These are phyloP conservation scores for Noctua fimbriata DNA, from an alignment of 2,888 invertebrate species.

Conservation along the genomic window DNA sequence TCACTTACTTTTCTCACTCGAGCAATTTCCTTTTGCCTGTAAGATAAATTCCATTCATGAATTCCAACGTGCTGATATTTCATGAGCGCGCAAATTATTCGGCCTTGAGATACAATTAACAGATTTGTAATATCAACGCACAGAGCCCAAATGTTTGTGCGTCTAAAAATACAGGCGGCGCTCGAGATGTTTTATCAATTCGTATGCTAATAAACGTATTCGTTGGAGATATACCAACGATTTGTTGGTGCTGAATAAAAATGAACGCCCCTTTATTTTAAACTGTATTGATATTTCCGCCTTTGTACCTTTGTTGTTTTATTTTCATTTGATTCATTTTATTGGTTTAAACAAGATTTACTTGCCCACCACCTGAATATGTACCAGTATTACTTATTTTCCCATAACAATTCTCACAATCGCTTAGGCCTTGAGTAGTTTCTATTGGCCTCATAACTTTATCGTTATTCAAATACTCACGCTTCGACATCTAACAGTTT, in stretches of 20 bases:
- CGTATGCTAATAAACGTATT: slow-evolving; percentile 35
- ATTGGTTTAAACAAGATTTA: slow-evolving; percentile 4
- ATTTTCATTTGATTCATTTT: not conserved
- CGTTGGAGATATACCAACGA: slow-evolving; percentile 38
- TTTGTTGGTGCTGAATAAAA: not conserved
- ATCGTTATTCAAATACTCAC: slow-evolving; percentile 73
- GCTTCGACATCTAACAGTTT: slow-evolving; percentile 88
- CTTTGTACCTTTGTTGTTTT: not conserved
- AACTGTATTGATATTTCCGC: not conserved
- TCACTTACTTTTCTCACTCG: slow-evolving; percentile 85
- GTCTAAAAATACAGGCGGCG: slow-evolving; percentile 53
- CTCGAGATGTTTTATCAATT: slow-evolving; percentile 36
- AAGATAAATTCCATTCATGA: slow-evolving; percentile 67
- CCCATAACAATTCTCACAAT: slow-evolving; percentile 24
- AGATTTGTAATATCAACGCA: slow-evolving; percentile 61
- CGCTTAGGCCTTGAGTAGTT: slow-evolving; percentile 34
- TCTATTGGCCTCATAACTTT: slow-evolving; percentile 9
- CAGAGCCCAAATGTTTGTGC: slow-evolving; percentile 53
- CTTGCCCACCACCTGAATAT: slow-evolving; percentile 22
- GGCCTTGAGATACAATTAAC: slow-evolving; percentile 71
- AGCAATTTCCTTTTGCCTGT: slow-evolving; percentile 87
- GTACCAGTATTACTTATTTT: slow-evolving; percentile 48
- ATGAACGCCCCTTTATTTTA: not conserved
- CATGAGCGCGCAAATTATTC: slow-evolving; percentile 61
- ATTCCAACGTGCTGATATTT: slow-evolving; percentile 53